A percentile compares a stretch with the other conserved stretches of the same genome.
phyloP scores from a whole-genome alignment of 1,140 invertebrate genomes.

The Akabosia matsudoensis region DNA sequence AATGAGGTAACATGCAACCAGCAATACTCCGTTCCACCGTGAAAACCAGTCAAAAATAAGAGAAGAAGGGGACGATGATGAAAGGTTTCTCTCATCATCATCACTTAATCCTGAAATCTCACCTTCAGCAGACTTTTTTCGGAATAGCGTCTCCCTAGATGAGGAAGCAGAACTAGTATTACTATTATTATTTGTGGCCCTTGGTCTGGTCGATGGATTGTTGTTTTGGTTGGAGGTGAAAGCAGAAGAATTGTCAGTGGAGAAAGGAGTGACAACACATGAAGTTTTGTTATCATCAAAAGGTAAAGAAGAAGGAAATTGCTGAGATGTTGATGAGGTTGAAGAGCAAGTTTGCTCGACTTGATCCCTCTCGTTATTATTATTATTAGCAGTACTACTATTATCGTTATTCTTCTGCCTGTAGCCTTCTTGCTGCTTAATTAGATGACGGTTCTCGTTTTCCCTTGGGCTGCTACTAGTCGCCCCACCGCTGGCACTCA shows the following conservation, averaged over 20 bases:
- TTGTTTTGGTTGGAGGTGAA: slow-evolving; percentile 16
- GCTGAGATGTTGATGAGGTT: neutral
- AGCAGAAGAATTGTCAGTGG: neutral
- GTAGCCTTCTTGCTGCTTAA: too few species aligned
- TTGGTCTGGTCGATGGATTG: neutral
- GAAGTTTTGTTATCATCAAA: neutral
- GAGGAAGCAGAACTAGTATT: slow-evolving; percentile 10
- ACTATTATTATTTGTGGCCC: neutral
- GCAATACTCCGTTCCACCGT: slow-evolving; percentile 42
- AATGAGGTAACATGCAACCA: slow-evolving; percentile 46
- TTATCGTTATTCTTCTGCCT: neutral
- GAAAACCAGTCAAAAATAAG: slow-evolving; percentile 1
- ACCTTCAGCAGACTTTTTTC: slow-evolving; percentile 37
- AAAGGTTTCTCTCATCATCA: slow-evolving; percentile 13
- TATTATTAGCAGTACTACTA: slow-evolving; percentile 21
- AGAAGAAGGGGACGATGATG: slow-evolving; percentile 17
- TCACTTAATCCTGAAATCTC: slow-evolving; percentile 17
- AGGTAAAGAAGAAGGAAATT: neutral
- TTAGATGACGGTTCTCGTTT: neutral
- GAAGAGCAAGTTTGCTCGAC: neutral
- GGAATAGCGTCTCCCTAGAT: neutral
- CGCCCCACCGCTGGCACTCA: neutral
- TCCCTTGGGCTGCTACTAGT: neutral
- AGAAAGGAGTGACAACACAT: neutral
- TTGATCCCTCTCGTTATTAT: neutral